Percentiles rank a stretch among this genome's conserved stretches.
Evolutionary conservation across 2,888 invertebrate species (phyloP).

Genomic region (Cyclophora albipunctata): DNA sequence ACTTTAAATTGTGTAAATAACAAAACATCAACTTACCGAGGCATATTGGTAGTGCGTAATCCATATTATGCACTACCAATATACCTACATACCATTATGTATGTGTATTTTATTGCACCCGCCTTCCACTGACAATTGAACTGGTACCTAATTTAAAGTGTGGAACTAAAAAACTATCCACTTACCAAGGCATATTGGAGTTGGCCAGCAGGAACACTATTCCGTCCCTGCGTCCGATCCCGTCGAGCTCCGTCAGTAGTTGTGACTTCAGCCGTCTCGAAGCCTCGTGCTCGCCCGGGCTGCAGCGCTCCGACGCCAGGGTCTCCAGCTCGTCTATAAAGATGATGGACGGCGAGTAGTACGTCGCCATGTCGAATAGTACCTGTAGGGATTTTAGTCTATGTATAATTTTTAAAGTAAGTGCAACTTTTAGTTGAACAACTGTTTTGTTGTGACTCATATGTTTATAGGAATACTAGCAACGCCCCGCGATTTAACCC

Average conservation of each 20-base stretch:
- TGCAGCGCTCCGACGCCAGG: slow-evolving; percentile 79
- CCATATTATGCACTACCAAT: too few relatives aligned
- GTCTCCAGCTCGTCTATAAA: slow-evolving; percentile 96
- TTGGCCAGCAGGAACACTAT: slow-evolving; percentile 87
- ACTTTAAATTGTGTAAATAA: too few relatives aligned
- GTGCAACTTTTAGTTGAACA: background rate
- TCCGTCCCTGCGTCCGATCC: slow-evolving; percentile 78
- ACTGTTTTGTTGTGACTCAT: too few relatives aligned
- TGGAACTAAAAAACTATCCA: too few relatives aligned
- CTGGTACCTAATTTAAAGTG: too few relatives aligned
- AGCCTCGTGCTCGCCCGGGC: slow-evolving; percentile 86
- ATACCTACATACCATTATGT: too few relatives aligned
- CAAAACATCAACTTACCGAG: too few relatives aligned
- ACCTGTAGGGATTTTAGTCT: slow-evolving; percentile 67
- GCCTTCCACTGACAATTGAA: too few relatives aligned
- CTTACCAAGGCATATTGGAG: slow-evolving; percentile 93
- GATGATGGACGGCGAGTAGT: slow-evolving; percentile 90
- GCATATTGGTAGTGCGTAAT: too few relatives aligned
- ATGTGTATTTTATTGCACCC: too few relatives aligned
- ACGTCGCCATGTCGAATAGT: slow-evolving; percentile 89
- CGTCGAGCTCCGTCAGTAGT: slow-evolving; percentile 90
- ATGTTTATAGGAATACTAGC: too few relatives aligned
- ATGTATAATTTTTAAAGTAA: background rate
- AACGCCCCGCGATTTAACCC: too few relatives aligned
- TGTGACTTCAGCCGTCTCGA: slow-evolving; percentile 92